phyloP scores from a whole-genome alignment of 2,113 vertebrate genomes.

The Bufo bufo region DNA sequence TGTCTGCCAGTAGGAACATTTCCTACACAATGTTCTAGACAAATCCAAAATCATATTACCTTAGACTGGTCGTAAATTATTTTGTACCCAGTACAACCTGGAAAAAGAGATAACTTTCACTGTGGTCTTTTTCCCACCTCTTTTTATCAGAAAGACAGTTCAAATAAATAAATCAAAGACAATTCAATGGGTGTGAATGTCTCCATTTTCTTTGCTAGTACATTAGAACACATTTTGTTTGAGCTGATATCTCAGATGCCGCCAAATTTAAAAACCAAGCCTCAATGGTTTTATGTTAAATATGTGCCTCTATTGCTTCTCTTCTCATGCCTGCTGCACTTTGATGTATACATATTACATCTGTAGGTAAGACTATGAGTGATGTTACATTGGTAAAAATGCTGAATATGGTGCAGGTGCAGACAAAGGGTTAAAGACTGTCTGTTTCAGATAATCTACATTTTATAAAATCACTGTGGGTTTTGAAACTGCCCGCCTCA shows the following conservation, averaged over 20 bases:
- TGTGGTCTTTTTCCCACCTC: not conserved
- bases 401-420: not conserved
- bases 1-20: slow-evolving; percentile 50
- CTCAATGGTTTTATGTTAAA: not conserved
- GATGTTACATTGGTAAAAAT: not conserved
- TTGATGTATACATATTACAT: not conserved
- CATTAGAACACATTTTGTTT: not conserved
- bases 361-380: not conserved
- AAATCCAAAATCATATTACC: slow-evolving; percentile 44
- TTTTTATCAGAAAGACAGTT: not conserved
- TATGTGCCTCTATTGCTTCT: not conserved
- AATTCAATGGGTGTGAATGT: not conserved
- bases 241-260: not conserved
- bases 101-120: slow-evolving; percentile 24
- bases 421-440: too few relatives aligned
- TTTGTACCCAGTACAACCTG: slow-evolving; percentile 28
- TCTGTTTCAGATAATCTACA: too few relatives aligned
- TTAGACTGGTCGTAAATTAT: slow-evolving; percentile 47
- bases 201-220: slow-evolving; percentile 17
- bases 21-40: slow-evolving; percentile 46
- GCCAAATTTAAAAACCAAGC: slow-evolving; percentile 1
- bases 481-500: too few relatives aligned
- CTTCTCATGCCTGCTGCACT: not conserved
- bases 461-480: too few relatives aligned
- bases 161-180: slow-evolving; percentile 8